phyloP scores from a whole-genome alignment of 2,113 vertebrate species.

The Machaerirhynchus nigripectus region DNA sequence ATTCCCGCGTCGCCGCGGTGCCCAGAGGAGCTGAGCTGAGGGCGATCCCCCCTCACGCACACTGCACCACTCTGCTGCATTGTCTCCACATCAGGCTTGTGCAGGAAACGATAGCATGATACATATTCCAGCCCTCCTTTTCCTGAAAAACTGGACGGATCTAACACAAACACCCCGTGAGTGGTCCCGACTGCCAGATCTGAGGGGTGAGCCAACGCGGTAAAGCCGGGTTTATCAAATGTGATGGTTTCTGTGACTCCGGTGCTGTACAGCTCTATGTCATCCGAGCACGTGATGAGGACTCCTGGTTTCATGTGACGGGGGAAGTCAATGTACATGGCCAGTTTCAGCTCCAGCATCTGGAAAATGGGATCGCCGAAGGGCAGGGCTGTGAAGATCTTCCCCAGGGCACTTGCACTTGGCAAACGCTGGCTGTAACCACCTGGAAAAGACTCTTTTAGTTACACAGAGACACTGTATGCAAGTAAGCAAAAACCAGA shows the following conservation, averaged over 20 bases:
- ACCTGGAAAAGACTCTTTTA: constrained; percentile 66
- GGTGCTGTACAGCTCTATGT: constrained; percentile 89
- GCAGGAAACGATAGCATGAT: constrained; percentile 81
- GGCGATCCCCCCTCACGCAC: background rate
- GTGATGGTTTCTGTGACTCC: constrained; percentile 43
- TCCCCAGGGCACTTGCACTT: constrained; percentile 89
- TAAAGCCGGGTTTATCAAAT: constrained; percentile 87
- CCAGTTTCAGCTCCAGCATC: constrained; percentile 94
- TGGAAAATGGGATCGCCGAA: constrained; percentile 85
- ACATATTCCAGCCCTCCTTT: constrained; percentile 70
- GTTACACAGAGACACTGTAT: background rate
- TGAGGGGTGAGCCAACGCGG: constrained; percentile 90
- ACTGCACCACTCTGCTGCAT: constrained; percentile 82
- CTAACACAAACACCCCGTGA: constrained; percentile 91
- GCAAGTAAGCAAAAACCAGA: background rate
- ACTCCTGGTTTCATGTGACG: constrained; percentile 85
- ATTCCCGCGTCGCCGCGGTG: background rate
- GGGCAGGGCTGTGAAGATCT: constrained; percentile 89
- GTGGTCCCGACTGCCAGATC: constrained; percentile 80
- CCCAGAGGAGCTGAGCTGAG: background rate
- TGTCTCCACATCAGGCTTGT: constrained; percentile 83
- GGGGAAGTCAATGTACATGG: constrained; percentile 93
- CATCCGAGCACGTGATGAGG: constrained; percentile 87
- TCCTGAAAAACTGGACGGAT: constrained; percentile 11
- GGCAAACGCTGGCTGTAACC: constrained; percentile 94